Conservation (phyloP, 1,140 invertebrate genomes). For the Lasaia peninsularis region DNA sequence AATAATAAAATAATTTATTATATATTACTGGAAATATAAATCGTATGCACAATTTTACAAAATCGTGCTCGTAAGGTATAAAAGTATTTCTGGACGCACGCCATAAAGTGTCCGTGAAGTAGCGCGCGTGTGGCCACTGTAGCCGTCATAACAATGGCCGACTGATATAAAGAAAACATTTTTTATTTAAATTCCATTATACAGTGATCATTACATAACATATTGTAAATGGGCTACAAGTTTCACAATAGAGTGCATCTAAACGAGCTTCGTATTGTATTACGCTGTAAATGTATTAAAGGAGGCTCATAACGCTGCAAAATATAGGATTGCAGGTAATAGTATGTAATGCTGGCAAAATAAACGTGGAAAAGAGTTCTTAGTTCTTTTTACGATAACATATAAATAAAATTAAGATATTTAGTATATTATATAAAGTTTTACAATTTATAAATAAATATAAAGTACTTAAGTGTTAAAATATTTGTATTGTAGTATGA, state of each 20-base stretch:
- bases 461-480: too few relatives aligned
- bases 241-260: slow-evolving; percentile 19
- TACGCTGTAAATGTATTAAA: slow-evolving; percentile 21
- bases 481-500: too few relatives aligned
- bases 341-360: neutral
- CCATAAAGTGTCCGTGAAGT: slow-evolving; percentile 46
- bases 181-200: slow-evolving; percentile 70
- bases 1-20: neutral
- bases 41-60: neutral
- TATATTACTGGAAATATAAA: neutral
- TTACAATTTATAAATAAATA: too few relatives aligned
- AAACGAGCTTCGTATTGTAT: slow-evolving; percentile 16
- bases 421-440: too few relatives aligned
- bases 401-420: too few relatives aligned
- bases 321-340: neutral
- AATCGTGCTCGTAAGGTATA: slow-evolving; percentile 42
- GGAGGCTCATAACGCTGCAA: slow-evolving; percentile 15
- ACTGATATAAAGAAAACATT: slow-evolving; percentile 76
- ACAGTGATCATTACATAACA: slow-evolving; percentile 53
- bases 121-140: slow-evolving; percentile 70
- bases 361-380: neutral
- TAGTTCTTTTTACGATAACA: too few relatives aligned
- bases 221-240: slow-evolving; percentile 31
- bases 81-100: slow-evolving; percentile 36
- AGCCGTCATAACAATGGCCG: slow-evolving; percentile 65